These are phyloP conservation scores for Gila orcuttii DNA, from an alignment of 2,113 vertebrate species.

Conservation along the genomic window DNA sequence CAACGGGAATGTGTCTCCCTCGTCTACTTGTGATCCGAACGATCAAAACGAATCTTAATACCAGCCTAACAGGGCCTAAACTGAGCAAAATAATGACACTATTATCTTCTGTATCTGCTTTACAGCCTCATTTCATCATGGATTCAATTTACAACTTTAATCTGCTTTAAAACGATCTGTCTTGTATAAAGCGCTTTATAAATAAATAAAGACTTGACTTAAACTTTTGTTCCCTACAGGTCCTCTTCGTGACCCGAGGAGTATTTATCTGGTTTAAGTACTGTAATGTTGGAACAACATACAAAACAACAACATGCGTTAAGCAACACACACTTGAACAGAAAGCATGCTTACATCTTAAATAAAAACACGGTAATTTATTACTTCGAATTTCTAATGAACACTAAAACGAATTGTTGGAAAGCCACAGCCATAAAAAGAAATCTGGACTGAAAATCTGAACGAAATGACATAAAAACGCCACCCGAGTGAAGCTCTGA, in stretches of 20 bases:
- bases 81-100: neutral
- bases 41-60: too few relatives aligned
- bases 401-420: neutral
- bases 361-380: neutral
- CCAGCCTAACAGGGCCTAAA: neutral
- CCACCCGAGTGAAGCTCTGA: too few relatives aligned
- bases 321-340: neutral
- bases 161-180: neutral
- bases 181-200: neutral
- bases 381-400: neutral
- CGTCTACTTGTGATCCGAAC: too few relatives aligned
- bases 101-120: neutral
- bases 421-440: neutral
- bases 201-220: neutral
- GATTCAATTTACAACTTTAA: neutral
- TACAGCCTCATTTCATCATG: neutral
- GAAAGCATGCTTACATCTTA: neutral
- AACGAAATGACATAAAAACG: neutral
- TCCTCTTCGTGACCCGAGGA: neutral
- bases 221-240: neutral
- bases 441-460: neutral
- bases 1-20: too few relatives aligned
- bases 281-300: neutral
- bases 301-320: neutral
- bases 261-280: neutral